phyloP scores from a whole-genome alignment of 2,797 vertebrate genomes.

The Xerus rutilus region DNA sequence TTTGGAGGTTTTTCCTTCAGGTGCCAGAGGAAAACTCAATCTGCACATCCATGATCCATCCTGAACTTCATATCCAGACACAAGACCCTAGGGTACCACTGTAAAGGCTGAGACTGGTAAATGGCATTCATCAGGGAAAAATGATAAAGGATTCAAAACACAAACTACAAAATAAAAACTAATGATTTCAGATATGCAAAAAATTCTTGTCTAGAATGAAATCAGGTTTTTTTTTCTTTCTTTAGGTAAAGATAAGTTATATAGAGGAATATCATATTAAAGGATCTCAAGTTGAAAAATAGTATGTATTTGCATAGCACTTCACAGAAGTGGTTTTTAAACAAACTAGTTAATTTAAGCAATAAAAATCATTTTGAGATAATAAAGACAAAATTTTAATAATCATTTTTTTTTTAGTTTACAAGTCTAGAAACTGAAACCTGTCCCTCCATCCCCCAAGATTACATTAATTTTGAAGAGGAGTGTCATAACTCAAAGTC shows the following conservation, averaged over 20 bases:
- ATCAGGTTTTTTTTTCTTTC: neutral
- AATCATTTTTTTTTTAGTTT: neutral
- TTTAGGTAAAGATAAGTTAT: neutral
- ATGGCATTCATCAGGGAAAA: neutral
- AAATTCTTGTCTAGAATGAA: neutral
- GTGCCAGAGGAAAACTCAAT: neutral
- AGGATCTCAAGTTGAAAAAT: slow-evolving; percentile 2
- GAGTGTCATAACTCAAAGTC: neutral
- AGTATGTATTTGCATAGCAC: neutral
- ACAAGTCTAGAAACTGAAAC: neutral
- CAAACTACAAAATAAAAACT: neutral
- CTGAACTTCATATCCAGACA: neutral
- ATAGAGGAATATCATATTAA: neutral
- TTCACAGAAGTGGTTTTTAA: neutral
- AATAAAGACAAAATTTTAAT: neutral
- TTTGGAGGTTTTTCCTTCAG: neutral
- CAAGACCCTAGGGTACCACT: neutral
- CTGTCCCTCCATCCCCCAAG: accelerated
- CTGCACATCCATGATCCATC: neutral
- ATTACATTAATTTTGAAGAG: neutral
- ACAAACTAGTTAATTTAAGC: neutral
- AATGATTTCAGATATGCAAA: neutral
- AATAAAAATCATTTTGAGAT: slow-evolving; percentile 38
- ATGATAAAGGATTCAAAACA: neutral
- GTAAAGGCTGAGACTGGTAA: neutral